Evolutionary conservation across 2,113 vertebrate genomes (phyloP), one percentile per base, ranked within the genome.

Genomic region (Anhinga anhinga): DNA sequence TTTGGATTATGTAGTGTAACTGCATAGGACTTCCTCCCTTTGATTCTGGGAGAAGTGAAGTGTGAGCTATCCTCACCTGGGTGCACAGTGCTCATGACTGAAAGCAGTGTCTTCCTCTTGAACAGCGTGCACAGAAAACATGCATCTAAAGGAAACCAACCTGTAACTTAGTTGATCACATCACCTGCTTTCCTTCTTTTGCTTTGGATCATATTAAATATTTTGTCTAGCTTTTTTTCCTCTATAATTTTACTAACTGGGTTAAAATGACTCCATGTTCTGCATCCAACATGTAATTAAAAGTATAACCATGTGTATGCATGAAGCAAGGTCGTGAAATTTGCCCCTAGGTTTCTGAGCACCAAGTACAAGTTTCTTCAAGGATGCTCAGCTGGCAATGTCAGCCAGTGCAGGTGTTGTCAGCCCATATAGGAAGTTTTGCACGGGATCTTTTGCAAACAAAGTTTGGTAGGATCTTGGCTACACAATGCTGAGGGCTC

Each of bases 21-120:
- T 88, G 52, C 45, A 20, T 56, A 59, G 53, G 47, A 72, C 77
- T 84, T 82, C 32, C 14, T 86, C 11, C 29, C 15, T 53, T 25
- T 76, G 4, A 36, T 61, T 71, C 27, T 82, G 26, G 18, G 30
- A 74, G 30, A 84, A 61, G 29, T 45, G 58, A 81, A 65, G 11
- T 53, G 23, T 0, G 0, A 61, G 6, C 38, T 82, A 0, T 1
- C 6, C 26, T 29, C 34, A 44, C 2, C 9, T 53, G 45, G 7
- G 4, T 49, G 11, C 23, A 36, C 4, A 0, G 4, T 71, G 36
- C 10, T 70, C 2, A 3, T 55, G 11, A 19, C 25, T 80, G 52
- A 65, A 88, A 82, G 52, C 18, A n/a, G 9, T 18, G 5, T 74
- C 20, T 82, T 92, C 8, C 9, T 92, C 50, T 86, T 56, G 36